Conservation (phyloP, 1,140 invertebrate species). For the Solen grandis region DNA sequence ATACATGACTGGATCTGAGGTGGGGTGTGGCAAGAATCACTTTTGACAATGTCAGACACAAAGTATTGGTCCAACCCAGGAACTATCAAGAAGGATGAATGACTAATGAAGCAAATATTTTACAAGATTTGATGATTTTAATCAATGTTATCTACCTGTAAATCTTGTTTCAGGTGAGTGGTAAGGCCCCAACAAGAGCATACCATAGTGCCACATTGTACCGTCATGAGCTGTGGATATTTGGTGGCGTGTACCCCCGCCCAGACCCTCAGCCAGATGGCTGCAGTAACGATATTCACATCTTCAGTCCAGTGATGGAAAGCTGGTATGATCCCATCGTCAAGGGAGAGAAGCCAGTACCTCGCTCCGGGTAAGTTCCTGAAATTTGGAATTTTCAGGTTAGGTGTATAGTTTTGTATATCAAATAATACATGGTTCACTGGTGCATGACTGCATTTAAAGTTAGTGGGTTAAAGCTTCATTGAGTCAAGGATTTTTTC, state of each 20-base stretch:
- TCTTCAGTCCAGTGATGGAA: slow-evolving; percentile 78
- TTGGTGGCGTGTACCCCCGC: slow-evolving; percentile 78
- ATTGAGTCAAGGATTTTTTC: too few species aligned
- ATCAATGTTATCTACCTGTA: too few species aligned
- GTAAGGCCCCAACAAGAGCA: slow-evolving; percentile 78
- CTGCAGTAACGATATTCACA: slow-evolving; percentile 78
- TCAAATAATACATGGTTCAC: too few species aligned
- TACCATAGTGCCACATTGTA: slow-evolving; percentile 78
- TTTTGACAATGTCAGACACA: neutral
- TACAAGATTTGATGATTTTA: too few species aligned
- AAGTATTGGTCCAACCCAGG: too few species aligned
- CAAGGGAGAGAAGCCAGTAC: slow-evolving; percentile 75
- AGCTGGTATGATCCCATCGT: slow-evolving; percentile 78
- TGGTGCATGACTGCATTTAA: too few species aligned
- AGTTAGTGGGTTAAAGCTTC: too few species aligned
- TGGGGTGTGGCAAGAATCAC: neutral
- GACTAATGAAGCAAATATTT: too few species aligned
- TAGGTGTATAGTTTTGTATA: too few species aligned
- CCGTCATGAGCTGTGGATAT: slow-evolving; percentile 80
- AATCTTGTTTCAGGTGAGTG: slow-evolving; percentile 69
- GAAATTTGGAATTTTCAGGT: neutral
- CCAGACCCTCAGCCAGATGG: slow-evolving; percentile 79
- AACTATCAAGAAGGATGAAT: too few species aligned
- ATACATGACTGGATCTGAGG: neutral
- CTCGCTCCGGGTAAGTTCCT: slow-evolving; percentile 76